Evolutionary conservation across 2,113 vertebrate genomes (phyloP).

Genomic region (Hemibagrus wyckioides): DNA sequence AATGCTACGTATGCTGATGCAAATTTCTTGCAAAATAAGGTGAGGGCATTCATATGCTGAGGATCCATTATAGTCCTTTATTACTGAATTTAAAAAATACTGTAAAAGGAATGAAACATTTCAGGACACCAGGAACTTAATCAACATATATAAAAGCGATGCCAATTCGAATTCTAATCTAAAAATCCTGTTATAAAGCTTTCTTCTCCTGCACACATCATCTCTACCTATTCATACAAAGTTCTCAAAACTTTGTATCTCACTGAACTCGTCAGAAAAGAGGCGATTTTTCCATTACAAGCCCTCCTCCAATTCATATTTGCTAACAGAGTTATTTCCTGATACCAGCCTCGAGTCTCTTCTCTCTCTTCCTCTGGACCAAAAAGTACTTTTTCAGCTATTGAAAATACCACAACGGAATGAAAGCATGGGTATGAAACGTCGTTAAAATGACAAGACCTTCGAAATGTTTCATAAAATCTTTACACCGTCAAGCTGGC

Average conservation of each 20-base stretch:
- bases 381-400: background rate
- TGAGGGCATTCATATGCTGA: too few species aligned
- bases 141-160: background rate
- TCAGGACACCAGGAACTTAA: too few species aligned
- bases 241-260: too few species aligned
- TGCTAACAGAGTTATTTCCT: background rate
- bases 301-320: background rate
- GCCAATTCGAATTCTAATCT: background rate
- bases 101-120: too few species aligned
- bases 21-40: too few species aligned
- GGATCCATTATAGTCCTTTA: too few species aligned
- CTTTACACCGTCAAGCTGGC: background rate
- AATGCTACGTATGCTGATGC: too few species aligned
- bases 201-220: background rate
- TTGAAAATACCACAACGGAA: background rate
- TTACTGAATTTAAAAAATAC: too few species aligned
- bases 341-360: background rate
- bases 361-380: background rate
- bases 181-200: background rate
- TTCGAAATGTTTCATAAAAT: conserved; percentile 24
- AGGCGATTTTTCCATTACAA: background rate
- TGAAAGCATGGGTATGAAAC: background rate
- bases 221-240: background rate
- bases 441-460: conserved; percentile 13
- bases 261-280: too few species aligned